Evolutionary conservation across 2,113 vertebrate species (phyloP), one percentile per base, ranked within the genome.

Genomic region (Rhinoderma darwinii): DNA sequence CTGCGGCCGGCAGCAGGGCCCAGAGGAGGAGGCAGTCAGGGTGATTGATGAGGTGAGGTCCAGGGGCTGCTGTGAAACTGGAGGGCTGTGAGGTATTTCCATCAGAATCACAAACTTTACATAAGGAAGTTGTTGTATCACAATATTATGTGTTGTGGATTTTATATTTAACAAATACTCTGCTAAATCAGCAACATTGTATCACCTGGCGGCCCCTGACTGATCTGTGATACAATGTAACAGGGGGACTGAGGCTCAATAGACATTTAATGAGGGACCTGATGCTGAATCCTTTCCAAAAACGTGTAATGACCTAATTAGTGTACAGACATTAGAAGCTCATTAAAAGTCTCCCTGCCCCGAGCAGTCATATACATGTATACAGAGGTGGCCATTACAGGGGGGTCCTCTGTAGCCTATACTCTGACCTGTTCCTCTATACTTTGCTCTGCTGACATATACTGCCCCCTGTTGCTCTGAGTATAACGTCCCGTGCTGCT

Each of bases 271-370:
- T 35, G 30, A 79, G 47, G 75, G 75, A 14, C 8, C 22, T 35
- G 4, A 37, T 35, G 77, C 20, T 37, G 76, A 79, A 51, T 50
- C 9, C 8, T 32, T 54, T 78, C 75, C 47, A 51, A 20, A 78
- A 78, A 30, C 44, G 2, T 54, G 5, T 32, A 50, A 50, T 54
- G 75, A 77, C 74, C 43, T n/a, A 44, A 78, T 78, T 78, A 78
- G 12, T 35, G 44, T 12, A 20, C 17, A 51, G 3, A 54, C 47
- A 78, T 54, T 51, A 54, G 30, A 10, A 78, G 30, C 47, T 54
- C 75, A 30, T 51, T 50, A 75, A 15, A 1, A 14, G 10, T 17
- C 73, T 47, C 73, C 39, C 73, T 27, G 41, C 10, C 72, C 72
- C 39, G 25, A 22, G 20, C 37, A 70, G 66, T 70, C 32, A 39